Base-by-base conservation (phyloP, 2,888 invertebrate genomes). In the Himalopsyche anomala region DNA sequence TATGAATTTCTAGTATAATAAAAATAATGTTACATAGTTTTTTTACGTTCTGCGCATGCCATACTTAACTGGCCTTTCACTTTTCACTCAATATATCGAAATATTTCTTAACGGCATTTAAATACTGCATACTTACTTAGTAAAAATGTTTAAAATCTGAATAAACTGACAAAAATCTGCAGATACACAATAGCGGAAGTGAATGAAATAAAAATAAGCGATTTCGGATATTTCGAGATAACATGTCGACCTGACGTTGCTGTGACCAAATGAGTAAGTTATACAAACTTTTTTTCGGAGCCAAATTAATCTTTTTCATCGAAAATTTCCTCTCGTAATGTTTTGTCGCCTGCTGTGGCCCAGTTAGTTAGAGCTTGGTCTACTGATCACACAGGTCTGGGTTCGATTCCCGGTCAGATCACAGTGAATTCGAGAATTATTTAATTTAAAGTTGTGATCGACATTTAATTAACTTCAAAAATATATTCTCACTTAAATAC, bases 61-160 rank as follows among this genome's bases (percentile, higher is more conserved):
- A 8, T 28, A 19, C 62, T 0, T 19, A n/a, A 62, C 19, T 8
- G 8, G 6, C 62, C 62, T 62, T 62, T 62, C 62, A 62, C 62
- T 62, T 62, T 62, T n/a, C 62, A 62, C 19, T 62, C 62, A 19
- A 62, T 19, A 62, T 62, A 62, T 62, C 19, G 62, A 62, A 62
- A 62, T 9, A 62, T 4, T 62, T 3, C 19, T 62, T 62, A 62
- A 62, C 19, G 4, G 4, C 3, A 62, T 19, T 62, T 62, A 62
- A 62, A 62, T 28, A 28, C 28, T 62, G 19, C 11, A 19, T 62
- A 8, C 19, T 62, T 62, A 62, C n/a, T 19, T 51, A 51, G 9
- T 62, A 62, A 62, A 56, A 62, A 62, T 62, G 62, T 19, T 19
- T 62, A 62, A 19, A 62, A 62, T 62, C 62, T 62, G 62, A 19